Conservation (phyloP, 2,113 vertebrate genomes). For the Phylloscopus trochiloides region DNA sequence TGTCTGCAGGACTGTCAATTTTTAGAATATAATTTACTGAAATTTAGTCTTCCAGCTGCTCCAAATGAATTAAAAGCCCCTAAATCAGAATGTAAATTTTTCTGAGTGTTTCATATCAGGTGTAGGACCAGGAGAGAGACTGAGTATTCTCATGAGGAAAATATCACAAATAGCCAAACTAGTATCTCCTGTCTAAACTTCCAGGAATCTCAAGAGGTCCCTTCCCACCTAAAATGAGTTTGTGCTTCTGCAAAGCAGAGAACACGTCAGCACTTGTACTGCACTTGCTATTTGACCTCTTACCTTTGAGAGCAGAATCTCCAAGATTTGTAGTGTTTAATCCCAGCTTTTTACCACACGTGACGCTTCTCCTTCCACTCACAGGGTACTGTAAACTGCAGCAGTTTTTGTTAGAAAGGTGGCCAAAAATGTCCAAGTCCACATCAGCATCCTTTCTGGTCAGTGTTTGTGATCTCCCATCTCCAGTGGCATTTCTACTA, state of each 20-base stretch:
- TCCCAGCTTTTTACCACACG: constrained; percentile 15
- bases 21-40: not conserved
- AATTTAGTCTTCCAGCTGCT: not conserved
- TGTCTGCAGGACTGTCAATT: not conserved
- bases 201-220: not conserved
- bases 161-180: not conserved
- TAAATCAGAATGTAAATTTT: not conserved
- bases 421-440: constrained; percentile 55
- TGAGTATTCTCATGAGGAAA: not conserved
- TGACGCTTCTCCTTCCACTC: constrained; percentile 81
- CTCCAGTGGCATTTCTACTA: constrained; percentile 27
- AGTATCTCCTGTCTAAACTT: not conserved
- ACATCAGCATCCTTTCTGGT: not conserved
- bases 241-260: not conserved
- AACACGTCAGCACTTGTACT: not conserved
- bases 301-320: constrained; percentile 59
- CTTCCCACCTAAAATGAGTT: not conserved
- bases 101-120: not conserved
- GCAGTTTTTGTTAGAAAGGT: not conserved
- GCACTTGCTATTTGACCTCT: not conserved
- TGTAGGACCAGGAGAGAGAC: not conserved
- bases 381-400: constrained; percentile 61
- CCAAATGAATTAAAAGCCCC: not conserved
- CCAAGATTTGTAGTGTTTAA: not conserved
- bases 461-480: not conserved